These are phyloP conservation scores for Sebastes goodei DNA, from an alignment of 2,797 vertebrate genomes.

Conservation along the genomic window DNA sequence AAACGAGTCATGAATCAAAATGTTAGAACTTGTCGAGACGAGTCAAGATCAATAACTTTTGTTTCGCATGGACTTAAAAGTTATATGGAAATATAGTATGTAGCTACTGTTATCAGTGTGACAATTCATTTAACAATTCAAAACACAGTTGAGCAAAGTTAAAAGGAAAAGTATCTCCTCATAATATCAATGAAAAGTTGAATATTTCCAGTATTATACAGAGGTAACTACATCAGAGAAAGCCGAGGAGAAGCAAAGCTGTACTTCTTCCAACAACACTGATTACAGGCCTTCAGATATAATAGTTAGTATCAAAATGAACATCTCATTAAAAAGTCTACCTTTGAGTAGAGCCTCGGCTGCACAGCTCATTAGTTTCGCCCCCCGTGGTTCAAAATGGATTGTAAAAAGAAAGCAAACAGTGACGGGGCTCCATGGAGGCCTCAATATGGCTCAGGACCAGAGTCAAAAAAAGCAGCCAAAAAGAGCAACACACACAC, in stretches of 20 bases:
- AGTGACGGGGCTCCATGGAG: slow-evolving; percentile 63
- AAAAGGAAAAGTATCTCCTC: not conserved
- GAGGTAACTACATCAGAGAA: slow-evolving; percentile 24
- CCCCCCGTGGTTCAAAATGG: slow-evolving; percentile 60
- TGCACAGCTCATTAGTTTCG: slow-evolving; percentile 63
- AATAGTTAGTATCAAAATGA: slow-evolving; percentile 35
- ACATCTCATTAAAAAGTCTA: slow-evolving; percentile 57
- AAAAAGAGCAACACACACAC: not conserved
- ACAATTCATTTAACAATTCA: not conserved
- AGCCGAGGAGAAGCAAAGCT: not conserved
- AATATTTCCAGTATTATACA: slow-evolving; percentile 1
- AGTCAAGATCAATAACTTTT: not conserved
- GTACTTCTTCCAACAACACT: not conserved
- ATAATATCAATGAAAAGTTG: slow-evolving; percentile 6
- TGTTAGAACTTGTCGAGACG: not conserved
- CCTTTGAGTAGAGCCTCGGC: slow-evolving; percentile 41
- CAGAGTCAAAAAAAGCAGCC: slow-evolving; percentile 50
- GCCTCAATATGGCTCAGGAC: slow-evolving; percentile 67
- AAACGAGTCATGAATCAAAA: not conserved
- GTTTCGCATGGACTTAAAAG: not conserved
- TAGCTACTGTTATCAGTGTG: not conserved
- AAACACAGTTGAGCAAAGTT: not conserved
- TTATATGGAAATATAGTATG: not conserved
- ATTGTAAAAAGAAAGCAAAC: slow-evolving; percentile 69
- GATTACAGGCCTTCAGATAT: slow-evolving; percentile 42